Conservation (phyloP, 2,113 vertebrate species). For the Gracilinanus agilis region DNA sequence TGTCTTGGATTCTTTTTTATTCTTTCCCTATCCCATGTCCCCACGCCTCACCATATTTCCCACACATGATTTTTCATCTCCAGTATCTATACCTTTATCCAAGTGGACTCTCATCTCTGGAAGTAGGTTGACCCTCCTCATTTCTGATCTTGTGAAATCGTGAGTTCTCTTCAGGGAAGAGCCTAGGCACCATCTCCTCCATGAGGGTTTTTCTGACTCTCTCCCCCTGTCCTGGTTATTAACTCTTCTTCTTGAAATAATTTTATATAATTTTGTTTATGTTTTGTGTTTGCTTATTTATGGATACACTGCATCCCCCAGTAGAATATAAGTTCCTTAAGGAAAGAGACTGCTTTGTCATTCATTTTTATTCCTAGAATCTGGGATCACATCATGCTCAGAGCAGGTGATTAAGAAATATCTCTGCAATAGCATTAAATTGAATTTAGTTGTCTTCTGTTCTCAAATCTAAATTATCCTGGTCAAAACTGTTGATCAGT, state of each 20-base stretch:
- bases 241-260: background rate
- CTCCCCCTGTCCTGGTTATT: background rate
- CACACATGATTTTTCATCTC: background rate
- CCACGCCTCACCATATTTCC: background rate
- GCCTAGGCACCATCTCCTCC: background rate
- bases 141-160: background rate
- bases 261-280: background rate
- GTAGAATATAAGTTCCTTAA: too few relatives aligned
- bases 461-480: background rate
- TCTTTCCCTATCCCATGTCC: background rate
- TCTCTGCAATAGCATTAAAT: background rate
- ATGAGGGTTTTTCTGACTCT: background rate
- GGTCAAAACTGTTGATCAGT: background rate
- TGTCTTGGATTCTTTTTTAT: constrained; percentile 1
- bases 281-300: background rate
- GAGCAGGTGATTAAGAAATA: background rate
- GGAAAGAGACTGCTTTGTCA: background rate
- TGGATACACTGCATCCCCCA: too few relatives aligned
- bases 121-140: background rate
- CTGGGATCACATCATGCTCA: constrained; percentile 60
- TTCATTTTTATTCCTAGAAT: background rate
- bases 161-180: background rate
- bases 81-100: background rate
- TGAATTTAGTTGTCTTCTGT: background rate
- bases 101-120: constrained; percentile 21